Percentiles rank a stretch among this genome's conserved stretches.
These are phyloP conservation scores for Colletes collaris DNA, from an alignment of 2,888 invertebrate genomes.

Conservation along the genomic window DNA sequence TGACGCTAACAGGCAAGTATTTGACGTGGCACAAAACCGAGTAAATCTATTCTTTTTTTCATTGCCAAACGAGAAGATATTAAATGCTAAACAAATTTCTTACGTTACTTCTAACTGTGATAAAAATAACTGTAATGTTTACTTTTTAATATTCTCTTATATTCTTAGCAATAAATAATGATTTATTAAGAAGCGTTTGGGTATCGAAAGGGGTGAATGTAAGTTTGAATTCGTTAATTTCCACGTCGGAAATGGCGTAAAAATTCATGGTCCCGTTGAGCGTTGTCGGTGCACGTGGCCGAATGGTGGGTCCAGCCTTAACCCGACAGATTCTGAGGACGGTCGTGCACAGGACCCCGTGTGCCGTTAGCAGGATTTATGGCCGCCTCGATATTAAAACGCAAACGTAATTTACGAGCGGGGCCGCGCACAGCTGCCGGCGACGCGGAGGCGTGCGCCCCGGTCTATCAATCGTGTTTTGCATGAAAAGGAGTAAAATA, in stretches of 20 bases:
- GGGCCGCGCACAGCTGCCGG: conserved; percentile 47
- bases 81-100: too few species aligned
- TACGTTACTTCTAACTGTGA: too few species aligned
- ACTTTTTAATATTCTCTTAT: too few species aligned
- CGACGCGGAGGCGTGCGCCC: conserved; percentile 34
- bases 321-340: conserved; percentile 19
- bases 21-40: too few species aligned
- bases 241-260: conserved; percentile 10
- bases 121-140: too few species aligned
- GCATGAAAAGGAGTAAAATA: conserved; percentile 15
- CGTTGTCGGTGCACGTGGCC: conserved; percentile 14
- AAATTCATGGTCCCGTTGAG: conserved; percentile 33
- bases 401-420: conserved; percentile 74
- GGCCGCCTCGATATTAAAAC: conserved; percentile 74
- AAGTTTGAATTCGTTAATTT: conserved; percentile 16
- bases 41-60: too few species aligned
- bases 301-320: neutral
- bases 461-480: conserved; percentile 52
- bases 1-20: too few species aligned
- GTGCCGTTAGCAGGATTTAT: conserved; percentile 68
- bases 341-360: conserved; percentile 9
- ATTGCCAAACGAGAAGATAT: too few species aligned
- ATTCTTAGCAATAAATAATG: too few species aligned
- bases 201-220: neutral
- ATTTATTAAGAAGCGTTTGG: too few species aligned